Percentiles rank a stretch among this genome's conserved stretches.
phyloP scores from a whole-genome alignment of 2,888 invertebrate species.

The Nomada hirtipes region DNA sequence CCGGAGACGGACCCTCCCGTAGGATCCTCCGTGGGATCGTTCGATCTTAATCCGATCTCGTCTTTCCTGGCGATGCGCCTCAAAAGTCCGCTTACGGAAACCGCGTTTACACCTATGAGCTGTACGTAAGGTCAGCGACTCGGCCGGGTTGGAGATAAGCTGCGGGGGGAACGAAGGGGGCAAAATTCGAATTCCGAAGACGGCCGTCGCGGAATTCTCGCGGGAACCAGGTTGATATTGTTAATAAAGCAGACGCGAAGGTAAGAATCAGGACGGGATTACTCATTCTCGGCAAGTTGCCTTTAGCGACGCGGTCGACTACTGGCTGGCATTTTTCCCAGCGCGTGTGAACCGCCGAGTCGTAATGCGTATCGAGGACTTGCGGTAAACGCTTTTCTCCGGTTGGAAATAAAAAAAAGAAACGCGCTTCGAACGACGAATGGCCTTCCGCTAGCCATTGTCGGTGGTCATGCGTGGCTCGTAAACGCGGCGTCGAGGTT shows the following conservation, averaged over 20 bases:
- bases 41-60: constrained; percentile 68
- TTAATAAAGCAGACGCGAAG: constrained; percentile 18
- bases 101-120: constrained; percentile 30
- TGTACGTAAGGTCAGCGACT: not conserved
- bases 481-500: constrained; percentile 70
- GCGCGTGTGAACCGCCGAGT: constrained; percentile 64
- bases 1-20: constrained; percentile 42
- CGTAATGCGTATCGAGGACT: constrained; percentile 65
- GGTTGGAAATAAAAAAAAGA: constrained; percentile 49
- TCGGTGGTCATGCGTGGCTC: constrained; percentile 75
- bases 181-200: not conserved
- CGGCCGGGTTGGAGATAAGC: not conserved
- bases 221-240: constrained; percentile 29
- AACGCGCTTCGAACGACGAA: constrained; percentile 66
- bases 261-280: constrained; percentile 44
- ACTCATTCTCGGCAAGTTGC: constrained; percentile 58
- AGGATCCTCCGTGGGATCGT: constrained; percentile 66
- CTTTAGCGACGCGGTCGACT: constrained; percentile 53
- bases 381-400: constrained; percentile 69
- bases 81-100: constrained; percentile 42
- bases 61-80: constrained; percentile 45
- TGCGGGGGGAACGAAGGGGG: too few species aligned
- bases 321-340: constrained; percentile 67
- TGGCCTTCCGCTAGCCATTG: constrained; percentile 70
- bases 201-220: not conserved